Conservation (phyloP, 1,140 invertebrate species). For the Vanessa atalanta region DNA sequence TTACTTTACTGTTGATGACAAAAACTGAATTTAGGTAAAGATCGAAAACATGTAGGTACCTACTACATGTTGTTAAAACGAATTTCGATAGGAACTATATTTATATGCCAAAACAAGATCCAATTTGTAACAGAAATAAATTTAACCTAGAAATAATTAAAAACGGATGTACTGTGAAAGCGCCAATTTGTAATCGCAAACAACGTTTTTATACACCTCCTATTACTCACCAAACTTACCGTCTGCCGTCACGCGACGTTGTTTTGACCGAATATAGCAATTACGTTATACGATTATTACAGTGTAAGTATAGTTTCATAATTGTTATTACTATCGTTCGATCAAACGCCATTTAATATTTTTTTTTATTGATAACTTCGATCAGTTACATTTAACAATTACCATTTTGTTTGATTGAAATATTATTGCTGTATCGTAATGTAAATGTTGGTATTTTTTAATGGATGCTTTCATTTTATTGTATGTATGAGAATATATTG, state of each 20-base stretch:
- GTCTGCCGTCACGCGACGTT: conserved; percentile 29
- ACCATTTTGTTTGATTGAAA: too few relatives aligned
- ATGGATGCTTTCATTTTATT: neutral
- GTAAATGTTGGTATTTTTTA: neutral
- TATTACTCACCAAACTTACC: conserved; percentile 13
- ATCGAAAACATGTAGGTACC: too few relatives aligned
- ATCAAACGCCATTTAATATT: too few relatives aligned
- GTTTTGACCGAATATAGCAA: conserved; percentile 9
- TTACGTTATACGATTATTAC: neutral
- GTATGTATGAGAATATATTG: neutral
- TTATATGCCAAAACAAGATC: neutral
- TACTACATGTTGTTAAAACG: neutral
- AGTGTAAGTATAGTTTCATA: too few relatives aligned
- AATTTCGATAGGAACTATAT: neutral
- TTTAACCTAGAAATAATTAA: neutral
- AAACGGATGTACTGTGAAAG: conserved; percentile 32
- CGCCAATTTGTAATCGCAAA: conserved; percentile 35
- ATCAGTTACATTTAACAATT: too few relatives aligned
- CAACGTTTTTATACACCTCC: conserved; percentile 18
- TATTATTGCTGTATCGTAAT: too few relatives aligned
- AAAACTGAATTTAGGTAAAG: too few relatives aligned
- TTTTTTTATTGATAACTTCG: too few relatives aligned
- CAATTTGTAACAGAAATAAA: conserved; percentile 17
- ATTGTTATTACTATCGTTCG: too few relatives aligned
- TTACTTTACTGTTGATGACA: too few relatives aligned